Conservation (phyloP, 2,113 vertebrate genomes). For the Psittacula cyanocephala region DNA sequence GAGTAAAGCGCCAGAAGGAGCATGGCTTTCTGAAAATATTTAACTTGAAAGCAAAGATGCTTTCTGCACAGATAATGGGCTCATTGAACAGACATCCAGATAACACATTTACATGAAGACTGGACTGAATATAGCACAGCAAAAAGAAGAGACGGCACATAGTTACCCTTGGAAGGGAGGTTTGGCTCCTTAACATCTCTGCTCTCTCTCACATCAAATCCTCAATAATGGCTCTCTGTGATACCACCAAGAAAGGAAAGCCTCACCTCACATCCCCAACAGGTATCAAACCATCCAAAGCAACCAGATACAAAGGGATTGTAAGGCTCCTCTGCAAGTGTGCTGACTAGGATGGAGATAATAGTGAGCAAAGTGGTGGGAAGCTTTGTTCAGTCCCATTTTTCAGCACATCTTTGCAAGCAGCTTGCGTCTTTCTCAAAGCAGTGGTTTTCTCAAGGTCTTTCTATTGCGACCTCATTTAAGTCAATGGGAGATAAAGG, state of each 20-base stretch:
- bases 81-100: slow-evolving; percentile 33
- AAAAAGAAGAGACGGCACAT: neutral
- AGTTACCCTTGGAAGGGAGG: neutral
- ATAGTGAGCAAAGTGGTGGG: neutral
- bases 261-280: neutral
- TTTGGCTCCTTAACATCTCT: neutral
- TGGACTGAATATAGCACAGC: neutral
- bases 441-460: neutral
- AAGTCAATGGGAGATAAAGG: neutral
- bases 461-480: neutral
- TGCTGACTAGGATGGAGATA: neutral
- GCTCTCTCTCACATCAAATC: neutral
- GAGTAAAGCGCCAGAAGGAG: slow-evolving; percentile 46
- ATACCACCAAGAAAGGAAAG: neutral
- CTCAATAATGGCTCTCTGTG: neutral
- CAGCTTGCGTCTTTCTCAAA: neutral
- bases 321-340: neutral
- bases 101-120: slow-evolving; percentile 41
- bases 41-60: slow-evolving; percentile 47
- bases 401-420: neutral
- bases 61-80: neutral
- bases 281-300: neutral
- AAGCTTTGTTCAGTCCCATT: neutral
- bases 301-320: neutral
- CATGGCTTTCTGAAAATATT: slow-evolving; percentile 35